A percentile compares a stretch with the other conserved stretches of the same genome.
These are phyloP conservation scores for Cisticola juncidis DNA, from an alignment of 2,113 vertebrate genomes.

Conservation along the genomic window DNA sequence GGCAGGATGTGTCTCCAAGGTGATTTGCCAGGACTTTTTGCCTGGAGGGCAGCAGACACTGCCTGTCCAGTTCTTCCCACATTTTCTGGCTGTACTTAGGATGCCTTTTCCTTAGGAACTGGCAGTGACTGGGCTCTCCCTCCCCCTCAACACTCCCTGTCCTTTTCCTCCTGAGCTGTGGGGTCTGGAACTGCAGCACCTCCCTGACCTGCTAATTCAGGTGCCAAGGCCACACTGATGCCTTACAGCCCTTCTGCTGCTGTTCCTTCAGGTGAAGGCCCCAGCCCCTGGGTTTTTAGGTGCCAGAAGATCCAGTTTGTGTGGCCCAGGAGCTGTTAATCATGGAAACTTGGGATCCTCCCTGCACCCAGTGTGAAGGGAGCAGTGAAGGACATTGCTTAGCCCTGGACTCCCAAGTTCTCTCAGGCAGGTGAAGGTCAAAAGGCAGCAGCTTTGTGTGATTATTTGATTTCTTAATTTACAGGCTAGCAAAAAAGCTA, in stretches of 20 bases:
- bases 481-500: background rate
- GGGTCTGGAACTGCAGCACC: background rate
- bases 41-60: background rate
- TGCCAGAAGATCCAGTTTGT: background rate
- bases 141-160: background rate
- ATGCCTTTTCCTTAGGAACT: background rate
- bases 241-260: background rate
- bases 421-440: background rate
- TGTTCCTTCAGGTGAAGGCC: background rate
- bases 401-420: background rate
- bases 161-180: background rate
- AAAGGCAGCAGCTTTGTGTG: background rate
- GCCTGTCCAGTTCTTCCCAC: background rate
- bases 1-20: background rate
- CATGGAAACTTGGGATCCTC: background rate
- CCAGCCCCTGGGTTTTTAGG: rapidly evolving
- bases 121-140: background rate
- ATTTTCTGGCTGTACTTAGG: background rate
- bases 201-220: background rate
- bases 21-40: background rate
- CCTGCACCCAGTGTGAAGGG: background rate
- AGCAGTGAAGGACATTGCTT: background rate
- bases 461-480: background rate
- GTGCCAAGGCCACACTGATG: background rate
- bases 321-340: background rate